phyloP scores from a whole-genome alignment of 2,888 invertebrate genomes.

The Metacarcinus magister region DNA sequence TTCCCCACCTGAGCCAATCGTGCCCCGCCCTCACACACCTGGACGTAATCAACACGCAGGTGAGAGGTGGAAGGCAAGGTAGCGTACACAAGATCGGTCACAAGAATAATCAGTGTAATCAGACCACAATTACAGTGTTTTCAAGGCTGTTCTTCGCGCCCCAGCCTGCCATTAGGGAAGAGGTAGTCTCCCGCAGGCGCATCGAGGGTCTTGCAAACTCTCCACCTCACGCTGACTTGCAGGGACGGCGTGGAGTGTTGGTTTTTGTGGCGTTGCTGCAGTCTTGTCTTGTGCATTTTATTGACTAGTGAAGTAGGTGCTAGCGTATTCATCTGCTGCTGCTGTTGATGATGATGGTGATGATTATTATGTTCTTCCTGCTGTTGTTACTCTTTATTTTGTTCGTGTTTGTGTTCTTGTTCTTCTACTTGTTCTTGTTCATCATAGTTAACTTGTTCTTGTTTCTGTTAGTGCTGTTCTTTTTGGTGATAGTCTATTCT shows the following conservation, averaged over 20 bases:
- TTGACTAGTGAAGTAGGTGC: background rate
- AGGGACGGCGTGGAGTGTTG: background rate
- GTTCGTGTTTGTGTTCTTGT: background rate
- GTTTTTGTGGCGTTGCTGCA: background rate
- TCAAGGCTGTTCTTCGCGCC: constrained; percentile 22
- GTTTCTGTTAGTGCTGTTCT: background rate
- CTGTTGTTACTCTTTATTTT: background rate
- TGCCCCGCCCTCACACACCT: background rate
- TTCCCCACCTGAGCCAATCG: background rate
- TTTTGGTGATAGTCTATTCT: background rate
- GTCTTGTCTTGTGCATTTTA: background rate
- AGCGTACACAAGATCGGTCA: background rate
- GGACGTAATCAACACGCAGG: background rate
- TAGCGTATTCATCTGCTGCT: background rate
- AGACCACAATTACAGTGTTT: background rate
- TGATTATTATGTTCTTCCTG: too few relatives aligned
- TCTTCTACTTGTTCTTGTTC: background rate
- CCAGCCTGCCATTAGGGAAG: background rate
- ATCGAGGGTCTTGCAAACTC: background rate
- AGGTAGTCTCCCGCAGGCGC: background rate
- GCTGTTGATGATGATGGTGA: background rate
- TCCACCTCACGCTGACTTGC: background rate
- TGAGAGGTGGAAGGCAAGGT: background rate
- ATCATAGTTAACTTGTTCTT: background rate
- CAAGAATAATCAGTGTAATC: background rate